phyloP scores from a whole-genome alignment of 2,797 vertebrate species.

The Megaceryle alcyon region DNA sequence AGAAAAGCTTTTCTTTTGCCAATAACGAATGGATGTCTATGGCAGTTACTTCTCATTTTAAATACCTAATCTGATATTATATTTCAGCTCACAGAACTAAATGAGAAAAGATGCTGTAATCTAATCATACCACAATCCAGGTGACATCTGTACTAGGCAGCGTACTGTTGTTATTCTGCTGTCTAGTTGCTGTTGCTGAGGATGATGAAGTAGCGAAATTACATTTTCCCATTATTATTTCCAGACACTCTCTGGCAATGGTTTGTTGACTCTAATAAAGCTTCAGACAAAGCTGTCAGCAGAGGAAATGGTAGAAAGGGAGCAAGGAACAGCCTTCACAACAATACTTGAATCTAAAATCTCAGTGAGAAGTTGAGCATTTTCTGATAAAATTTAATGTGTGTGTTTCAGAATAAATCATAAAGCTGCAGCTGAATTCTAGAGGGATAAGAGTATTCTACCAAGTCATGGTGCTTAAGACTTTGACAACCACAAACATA shows the following conservation, averaged over 20 bases:
- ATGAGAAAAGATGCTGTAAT: constrained; percentile 70
- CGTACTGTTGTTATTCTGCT: constrained; percentile 77
- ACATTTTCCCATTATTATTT: constrained; percentile 86
- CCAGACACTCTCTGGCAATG: constrained; percentile 82
- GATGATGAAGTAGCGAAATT: constrained; percentile 82
- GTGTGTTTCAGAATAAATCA: constrained; percentile 64
- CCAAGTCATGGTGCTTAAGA: constrained; percentile 48
- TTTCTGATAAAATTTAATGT: constrained; percentile 72
- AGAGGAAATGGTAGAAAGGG: constrained; percentile 77
- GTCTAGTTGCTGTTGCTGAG: constrained; percentile 77
- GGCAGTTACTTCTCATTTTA: constrained; percentile 66
- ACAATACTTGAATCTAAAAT: constrained; percentile 68
- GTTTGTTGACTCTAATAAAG: constrained; percentile 86
- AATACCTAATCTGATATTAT: constrained; percentile 62
- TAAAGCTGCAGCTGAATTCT: constrained; percentile 59
- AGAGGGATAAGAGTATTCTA: constrained; percentile 63
- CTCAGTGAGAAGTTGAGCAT: constrained; percentile 55
- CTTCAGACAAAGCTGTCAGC: constrained; percentile 84
- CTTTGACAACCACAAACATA: constrained; percentile 73
- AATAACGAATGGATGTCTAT: neutral
- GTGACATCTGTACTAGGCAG: constrained; percentile 79
- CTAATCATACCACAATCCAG: constrained; percentile 76
- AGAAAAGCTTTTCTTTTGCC: constrained; percentile 48
- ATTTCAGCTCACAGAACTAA: constrained; percentile 70
- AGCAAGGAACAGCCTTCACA: constrained; percentile 71